phyloP scores from a whole-genome alignment of 2,888 invertebrate genomes.

The Chrysina gloriosa region DNA sequence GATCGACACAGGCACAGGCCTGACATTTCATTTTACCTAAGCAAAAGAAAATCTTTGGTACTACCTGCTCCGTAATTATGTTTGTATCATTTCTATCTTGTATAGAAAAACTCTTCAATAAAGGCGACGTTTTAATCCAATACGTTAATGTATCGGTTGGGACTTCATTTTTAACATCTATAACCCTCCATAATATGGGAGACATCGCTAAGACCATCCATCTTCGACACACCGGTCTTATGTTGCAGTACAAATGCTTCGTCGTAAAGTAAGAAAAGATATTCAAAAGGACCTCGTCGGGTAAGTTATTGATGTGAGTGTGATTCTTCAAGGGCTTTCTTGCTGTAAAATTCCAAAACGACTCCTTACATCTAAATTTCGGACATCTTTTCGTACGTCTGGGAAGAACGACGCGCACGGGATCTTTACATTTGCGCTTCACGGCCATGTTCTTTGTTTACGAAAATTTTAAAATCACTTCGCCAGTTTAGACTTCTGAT shows the following conservation, averaged over 20 bases:
- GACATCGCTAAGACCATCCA: constrained; percentile 44
- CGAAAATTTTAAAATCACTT: constrained; percentile 28
- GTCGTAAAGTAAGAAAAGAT: constrained; percentile 44
- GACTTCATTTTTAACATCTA: constrained; percentile 40
- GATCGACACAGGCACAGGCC: no score
- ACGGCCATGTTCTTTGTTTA: constrained; percentile 34
- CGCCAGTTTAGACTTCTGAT: constrained; percentile 14
- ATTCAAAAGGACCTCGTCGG: constrained; percentile 44
- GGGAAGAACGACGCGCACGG: constrained; percentile 35
- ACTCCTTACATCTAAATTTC: constrained; percentile 17
- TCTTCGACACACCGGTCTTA: constrained; percentile 45
- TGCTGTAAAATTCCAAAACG: constrained; percentile 10
- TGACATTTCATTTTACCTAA: no score
- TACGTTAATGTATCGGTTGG: constrained; percentile 38
- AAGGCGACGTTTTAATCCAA: constrained; percentile 45
- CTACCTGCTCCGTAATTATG: constrained; percentile 43
- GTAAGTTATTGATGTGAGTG: constrained; percentile 40
- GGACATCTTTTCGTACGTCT: constrained; percentile 21
- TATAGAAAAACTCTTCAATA: constrained; percentile 40
- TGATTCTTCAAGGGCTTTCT: constrained; percentile 19
- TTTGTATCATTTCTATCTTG: constrained; percentile 43
- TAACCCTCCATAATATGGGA: constrained; percentile 42
- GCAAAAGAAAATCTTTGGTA: no score
- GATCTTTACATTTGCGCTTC: constrained; percentile 29
- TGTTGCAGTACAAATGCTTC: constrained; percentile 45